phyloP scores from a whole-genome alignment of 2,113 vertebrate genomes.

The Lampris incognitus region DNA sequence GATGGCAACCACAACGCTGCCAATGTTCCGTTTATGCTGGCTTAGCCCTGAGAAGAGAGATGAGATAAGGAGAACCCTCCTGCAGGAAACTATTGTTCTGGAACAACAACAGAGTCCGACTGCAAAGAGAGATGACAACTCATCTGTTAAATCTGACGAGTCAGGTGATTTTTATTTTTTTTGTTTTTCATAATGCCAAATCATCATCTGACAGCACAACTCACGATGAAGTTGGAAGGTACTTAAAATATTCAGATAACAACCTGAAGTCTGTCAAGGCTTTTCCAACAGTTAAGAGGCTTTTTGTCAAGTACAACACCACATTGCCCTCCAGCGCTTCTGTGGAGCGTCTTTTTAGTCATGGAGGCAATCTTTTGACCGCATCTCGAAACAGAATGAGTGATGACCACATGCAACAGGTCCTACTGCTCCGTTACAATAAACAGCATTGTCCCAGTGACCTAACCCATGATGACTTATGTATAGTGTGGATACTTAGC shows the following conservation, averaged over 20 bases:
- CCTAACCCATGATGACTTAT: too few species aligned
- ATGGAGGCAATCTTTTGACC: too few species aligned
- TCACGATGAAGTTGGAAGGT: neutral
- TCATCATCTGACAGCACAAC: neutral
- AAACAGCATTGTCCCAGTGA: too few species aligned
- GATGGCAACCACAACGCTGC: slow-evolving; percentile 24
- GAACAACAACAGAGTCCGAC: neutral
- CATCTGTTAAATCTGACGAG: neutral
- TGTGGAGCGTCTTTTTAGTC: too few species aligned
- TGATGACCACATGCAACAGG: too few species aligned
- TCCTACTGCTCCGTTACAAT: too few species aligned
- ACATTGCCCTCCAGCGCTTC: too few species aligned
- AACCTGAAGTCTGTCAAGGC: neutral
- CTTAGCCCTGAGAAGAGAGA: slow-evolving; percentile 14
- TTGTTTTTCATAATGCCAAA: neutral
- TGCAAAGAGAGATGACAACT: neutral
- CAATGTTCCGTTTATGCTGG: slow-evolving; percentile 23
- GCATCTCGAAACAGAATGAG: too few species aligned
- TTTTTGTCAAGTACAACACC: too few species aligned
- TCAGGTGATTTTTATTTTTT: slow-evolving; percentile 22
- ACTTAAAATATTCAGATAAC: neutral
- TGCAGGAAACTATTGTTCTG: neutral
- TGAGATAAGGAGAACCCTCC: neutral
- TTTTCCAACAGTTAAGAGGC: too few species aligned
- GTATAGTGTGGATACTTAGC: too few species aligned